Conservation (phyloP, 1,140 invertebrate species). For the Pomacea maculata region DNA sequence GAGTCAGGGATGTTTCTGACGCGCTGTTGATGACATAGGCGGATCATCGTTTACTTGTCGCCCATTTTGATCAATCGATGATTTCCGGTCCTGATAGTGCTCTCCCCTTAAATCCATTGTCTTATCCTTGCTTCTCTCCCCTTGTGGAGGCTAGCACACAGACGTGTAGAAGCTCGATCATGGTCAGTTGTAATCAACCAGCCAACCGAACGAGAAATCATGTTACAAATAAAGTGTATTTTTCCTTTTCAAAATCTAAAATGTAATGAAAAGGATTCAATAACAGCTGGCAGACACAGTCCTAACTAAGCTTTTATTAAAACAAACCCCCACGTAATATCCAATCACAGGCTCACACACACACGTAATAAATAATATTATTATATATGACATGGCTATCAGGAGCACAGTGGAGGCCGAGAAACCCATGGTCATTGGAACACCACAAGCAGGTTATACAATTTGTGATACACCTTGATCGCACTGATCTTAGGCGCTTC, state of each 20-base stretch:
- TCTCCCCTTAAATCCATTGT: neutral
- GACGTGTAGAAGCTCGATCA: neutral
- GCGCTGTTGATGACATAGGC: neutral
- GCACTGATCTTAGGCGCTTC: too few relatives aligned
- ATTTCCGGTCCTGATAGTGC: neutral
- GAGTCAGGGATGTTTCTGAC: neutral
- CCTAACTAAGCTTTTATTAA: too few relatives aligned
- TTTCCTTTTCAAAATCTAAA: neutral
- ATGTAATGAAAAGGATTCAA: neutral
- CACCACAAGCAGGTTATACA: too few relatives aligned
- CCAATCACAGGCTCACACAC: too few relatives aligned
- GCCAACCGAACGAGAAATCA: neutral
- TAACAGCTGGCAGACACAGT: neutral
- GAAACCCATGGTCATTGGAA: too few relatives aligned
- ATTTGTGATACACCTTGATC: too few relatives aligned
- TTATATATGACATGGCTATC: too few relatives aligned
- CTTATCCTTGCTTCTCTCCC: too few relatives aligned
- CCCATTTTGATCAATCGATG: constrained; percentile 9
- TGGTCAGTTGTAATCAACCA: neutral
- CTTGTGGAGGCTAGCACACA: neutral
- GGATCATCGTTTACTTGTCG: constrained; percentile 10
- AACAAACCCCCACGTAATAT: too few relatives aligned
- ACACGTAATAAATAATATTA: too few relatives aligned
- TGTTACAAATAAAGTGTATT: neutral
- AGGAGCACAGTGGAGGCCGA: too few relatives aligned